phyloP scores from a whole-genome alignment of 2,113 vertebrate genomes.

The Hydrochoerus hydrochaeris region DNA sequence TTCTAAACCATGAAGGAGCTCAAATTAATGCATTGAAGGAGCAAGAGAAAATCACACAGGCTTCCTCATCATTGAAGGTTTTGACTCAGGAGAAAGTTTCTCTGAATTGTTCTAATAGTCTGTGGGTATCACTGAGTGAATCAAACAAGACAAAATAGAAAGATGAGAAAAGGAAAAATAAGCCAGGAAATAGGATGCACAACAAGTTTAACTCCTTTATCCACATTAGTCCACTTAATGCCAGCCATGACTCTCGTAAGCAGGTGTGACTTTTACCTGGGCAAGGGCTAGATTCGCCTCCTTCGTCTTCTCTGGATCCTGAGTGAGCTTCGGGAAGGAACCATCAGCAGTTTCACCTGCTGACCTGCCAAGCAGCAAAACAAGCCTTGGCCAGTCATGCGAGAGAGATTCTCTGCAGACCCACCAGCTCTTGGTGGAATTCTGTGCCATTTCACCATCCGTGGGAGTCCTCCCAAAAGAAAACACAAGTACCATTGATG shows the following conservation, averaged over 20 bases:
- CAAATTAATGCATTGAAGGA: neutral
- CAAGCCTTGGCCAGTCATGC: neutral
- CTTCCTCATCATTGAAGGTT: neutral
- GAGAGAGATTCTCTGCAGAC: neutral
- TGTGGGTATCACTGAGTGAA: neutral
- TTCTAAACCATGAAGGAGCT: neutral
- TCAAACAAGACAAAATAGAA: neutral
- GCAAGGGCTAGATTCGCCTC: too few relatives aligned
- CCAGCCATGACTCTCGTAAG: neutral
- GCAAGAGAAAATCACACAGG: neutral
- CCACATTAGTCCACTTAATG: neutral
- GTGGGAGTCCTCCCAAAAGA: conserved; percentile 47
- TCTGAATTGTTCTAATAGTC: neutral
- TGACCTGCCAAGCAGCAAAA: neutral
- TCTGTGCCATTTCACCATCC: conserved; percentile 14
- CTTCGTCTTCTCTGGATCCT: neutral
- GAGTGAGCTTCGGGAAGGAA: neutral
- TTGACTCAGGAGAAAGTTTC: neutral
- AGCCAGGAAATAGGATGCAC: too few relatives aligned
- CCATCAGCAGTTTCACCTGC: neutral
- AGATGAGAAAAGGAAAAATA: neutral
- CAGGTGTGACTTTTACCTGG: neutral
- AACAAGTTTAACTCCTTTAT: neutral
- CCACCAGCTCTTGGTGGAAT: neutral
- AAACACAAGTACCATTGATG: conserved; percentile 72